Evolutionary conservation across 1,140 invertebrate genomes (phyloP), one percentile per base, ranked within the genome.

Genomic region (Pseudomyrmex flavicornis): DNA sequence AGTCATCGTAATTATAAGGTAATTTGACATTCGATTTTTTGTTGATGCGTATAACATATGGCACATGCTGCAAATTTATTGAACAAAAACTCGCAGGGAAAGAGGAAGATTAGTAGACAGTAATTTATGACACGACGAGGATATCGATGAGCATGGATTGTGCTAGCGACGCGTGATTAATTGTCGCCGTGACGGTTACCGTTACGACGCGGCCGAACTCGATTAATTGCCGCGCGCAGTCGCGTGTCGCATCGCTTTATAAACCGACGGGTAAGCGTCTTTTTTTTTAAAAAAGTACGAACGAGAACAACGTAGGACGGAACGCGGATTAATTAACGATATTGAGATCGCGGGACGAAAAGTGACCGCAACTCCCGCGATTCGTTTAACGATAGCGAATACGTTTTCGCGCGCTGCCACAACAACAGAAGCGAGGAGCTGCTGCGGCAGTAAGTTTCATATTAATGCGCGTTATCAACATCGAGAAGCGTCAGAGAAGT

Each of bases 111-210:
- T 63, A 63, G 54, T 10, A 12, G 72, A 26, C 54, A 35, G 73
- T 87, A 87, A 80, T 88, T 88, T 88, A 88, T 87, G 56, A 69
- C 52, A 56, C 15, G 22, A 62, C 35, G 44, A 46, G 58, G 58
- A n/a, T 69, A 88, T 85, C 87, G 85, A 88, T 88, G 72, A 66
- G 70, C 59, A 62, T 59, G 83, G 87, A 88, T 88, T 88, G 35
- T 35, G 85, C 70, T 61, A 20, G 75, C 84, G 65, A 58, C 63
- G 20, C 22, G 85, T 87, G 87, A 88, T 88, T 88, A 88, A 88
- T 88, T 87, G 66, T 85, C 70, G 52, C 35, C 68, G 85, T 87
- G 84, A 82, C 87, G 82, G 85, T 84, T 82, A 80, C 85, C 85
- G 80, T 75, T 84, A 74, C 65, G 68, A 66, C 69, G 85, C 68